Evolutionary conservation across 2,888 invertebrate genomes (phyloP).

Genomic region (Eupithecia insigniata): DNA sequence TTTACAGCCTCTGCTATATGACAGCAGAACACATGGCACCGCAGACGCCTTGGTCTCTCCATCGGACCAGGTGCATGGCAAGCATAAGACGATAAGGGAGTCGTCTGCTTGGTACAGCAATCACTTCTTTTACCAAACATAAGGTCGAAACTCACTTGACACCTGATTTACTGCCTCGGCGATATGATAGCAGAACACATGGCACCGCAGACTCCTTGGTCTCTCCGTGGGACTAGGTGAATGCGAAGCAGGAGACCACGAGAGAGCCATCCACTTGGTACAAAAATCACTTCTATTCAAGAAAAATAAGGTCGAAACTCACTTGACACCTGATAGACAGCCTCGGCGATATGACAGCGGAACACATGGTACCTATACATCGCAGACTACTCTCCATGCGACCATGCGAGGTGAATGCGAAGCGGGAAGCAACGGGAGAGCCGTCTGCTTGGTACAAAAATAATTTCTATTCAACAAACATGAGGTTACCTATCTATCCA

Average conservation of each 20-base stretch:
- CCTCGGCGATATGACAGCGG: constrained; percentile 96
- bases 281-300: background rate
- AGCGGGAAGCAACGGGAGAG: constrained; percentile 95
- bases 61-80: constrained; percentile 98
- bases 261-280: constrained; percentile 90
- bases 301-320: constrained; percentile 12
- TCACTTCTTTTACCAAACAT: background rate
- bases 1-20: constrained; percentile 96
- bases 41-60: constrained; percentile 94
- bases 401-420: constrained; percentile 99
- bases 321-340: constrained; percentile 91
- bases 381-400: constrained; percentile 95
- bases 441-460: constrained; percentile 87
- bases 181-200: constrained; percentile 97
- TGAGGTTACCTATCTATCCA: too few species aligned
- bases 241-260: constrained; percentile 98
- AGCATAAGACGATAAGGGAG: too few species aligned
- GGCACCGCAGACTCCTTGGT: constrained; percentile 95
- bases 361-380: constrained; percentile 99
- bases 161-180: constrained; percentile 94
- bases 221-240: constrained; percentile 98
- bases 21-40: constrained; percentile 98
- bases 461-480: background rate
- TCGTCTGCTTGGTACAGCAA: constrained; percentile 60
- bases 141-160: constrained; percentile 71